A percentile compares a stretch with the other conserved stretches of the same genome.
Evolutionary conservation across 2,797 vertebrate genomes (phyloP).

Genomic region (Podargus strigoides): DNA sequence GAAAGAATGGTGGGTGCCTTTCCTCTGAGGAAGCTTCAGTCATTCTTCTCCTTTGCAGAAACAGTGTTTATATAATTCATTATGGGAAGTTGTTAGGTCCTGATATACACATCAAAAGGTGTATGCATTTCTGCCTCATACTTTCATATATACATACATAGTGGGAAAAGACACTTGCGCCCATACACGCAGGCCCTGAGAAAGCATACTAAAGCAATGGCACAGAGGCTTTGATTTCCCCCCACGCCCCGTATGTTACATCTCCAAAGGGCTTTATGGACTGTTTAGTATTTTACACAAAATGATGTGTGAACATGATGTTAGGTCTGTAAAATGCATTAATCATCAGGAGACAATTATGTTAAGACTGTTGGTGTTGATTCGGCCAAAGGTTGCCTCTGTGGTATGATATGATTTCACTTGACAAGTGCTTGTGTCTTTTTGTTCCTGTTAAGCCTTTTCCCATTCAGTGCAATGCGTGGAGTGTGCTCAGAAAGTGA

Average conservation of each 20-base stretch:
- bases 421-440: neutral
- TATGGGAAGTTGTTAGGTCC: neutral
- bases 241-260: neutral
- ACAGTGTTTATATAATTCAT: neutral
- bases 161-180: neutral
- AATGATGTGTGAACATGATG: neutral
- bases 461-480: neutral
- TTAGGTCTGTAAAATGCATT: neutral
- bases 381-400: neutral
- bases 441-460: neutral
- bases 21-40: neutral
- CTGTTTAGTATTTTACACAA: neutral
- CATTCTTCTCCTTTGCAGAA: neutral
- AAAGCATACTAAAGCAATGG: neutral
- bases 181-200: accelerated
- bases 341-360: neutral
- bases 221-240: neutral
- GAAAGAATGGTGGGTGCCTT: neutral
- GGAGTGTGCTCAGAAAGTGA: neutral
- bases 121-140: neutral
- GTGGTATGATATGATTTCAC: neutral
- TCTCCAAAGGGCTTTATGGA: neutral
- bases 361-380: neutral
- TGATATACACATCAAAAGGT: neutral
- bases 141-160: neutral